Percentiles rank a stretch among this genome's conserved stretches.
Conservation (phyloP, 2,888 invertebrate genomes). For the Rhaphigaster nebulosa region DNA sequence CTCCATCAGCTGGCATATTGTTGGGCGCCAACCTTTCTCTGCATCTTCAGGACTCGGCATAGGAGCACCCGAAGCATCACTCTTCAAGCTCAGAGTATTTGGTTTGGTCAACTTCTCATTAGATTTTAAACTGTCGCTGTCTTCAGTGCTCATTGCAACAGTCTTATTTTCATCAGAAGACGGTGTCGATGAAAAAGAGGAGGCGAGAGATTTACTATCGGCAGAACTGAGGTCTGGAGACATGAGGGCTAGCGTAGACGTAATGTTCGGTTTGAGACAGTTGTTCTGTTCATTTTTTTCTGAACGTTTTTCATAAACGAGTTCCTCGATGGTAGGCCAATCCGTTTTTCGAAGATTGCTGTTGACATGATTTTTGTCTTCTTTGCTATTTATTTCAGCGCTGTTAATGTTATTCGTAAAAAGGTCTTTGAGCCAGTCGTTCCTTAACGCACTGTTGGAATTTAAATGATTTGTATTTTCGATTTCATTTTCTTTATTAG, state of each 20-base stretch:
- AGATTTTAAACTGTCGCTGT: conserved; percentile 53
- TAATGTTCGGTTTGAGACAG: conserved; percentile 59
- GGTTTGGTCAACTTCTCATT: neutral
- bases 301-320: conserved; percentile 31
- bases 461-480: conserved; percentile 25
- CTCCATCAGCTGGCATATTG: conserved; percentile 65
- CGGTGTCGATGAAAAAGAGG: conserved; percentile 64
- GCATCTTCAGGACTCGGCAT: conserved; percentile 65
- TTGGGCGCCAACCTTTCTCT: conserved; percentile 65
- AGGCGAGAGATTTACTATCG: conserved; percentile 63
- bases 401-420: conserved; percentile 23
- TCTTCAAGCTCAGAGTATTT: neutral
- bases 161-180: conserved; percentile 56
- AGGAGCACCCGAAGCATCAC: conserved; percentile 53
- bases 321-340: conserved; percentile 61
- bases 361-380: conserved; percentile 15
- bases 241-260: conserved; percentile 64
- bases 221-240: conserved; percentile 64
- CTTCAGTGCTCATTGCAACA: conserved; percentile 41
- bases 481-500: conserved; percentile 32
- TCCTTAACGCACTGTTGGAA: neutral
- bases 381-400: neutral
- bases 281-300: conserved; percentile 14
- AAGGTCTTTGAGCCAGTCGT: conserved; percentile 59
- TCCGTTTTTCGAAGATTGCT: neutral